phyloP scores from a whole-genome alignment of 2,888 invertebrate species.

The Heliconius sara region DNA sequence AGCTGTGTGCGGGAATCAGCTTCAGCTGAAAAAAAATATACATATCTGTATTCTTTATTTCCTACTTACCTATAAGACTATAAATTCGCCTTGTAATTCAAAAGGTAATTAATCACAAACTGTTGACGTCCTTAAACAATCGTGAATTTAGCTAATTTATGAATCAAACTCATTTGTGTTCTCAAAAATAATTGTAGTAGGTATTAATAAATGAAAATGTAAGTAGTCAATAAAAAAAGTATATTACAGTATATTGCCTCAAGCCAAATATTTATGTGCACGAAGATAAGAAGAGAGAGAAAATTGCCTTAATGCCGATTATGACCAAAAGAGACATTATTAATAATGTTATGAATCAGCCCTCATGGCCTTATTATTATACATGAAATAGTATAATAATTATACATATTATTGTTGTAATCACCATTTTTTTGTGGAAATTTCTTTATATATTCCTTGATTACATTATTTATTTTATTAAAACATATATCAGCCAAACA shows the following conservation, averaged over 20 bases:
- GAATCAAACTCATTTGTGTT: slow-evolving; percentile 30
- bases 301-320: slow-evolving; percentile 36
- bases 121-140: slow-evolving; percentile 9
- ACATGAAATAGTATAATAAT: not conserved
- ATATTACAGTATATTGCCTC: slow-evolving; percentile 14
- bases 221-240: slow-evolving; percentile 25
- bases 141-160: slow-evolving; percentile 23
- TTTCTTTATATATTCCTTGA: not conserved
- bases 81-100: not conserved
- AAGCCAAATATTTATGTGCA: slow-evolving; percentile 33
- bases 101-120: not conserved
- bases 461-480: too few species aligned
- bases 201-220: slow-evolving; percentile 32
- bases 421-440: not conserved
- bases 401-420: not conserved
- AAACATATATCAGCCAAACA: not conserved
- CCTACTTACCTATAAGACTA: not conserved
- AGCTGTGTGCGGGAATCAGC: too few species aligned
- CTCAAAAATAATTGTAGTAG: slow-evolving; percentile 28
- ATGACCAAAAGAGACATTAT: slow-evolving; percentile 48
- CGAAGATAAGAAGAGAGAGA: slow-evolving; percentile 17
- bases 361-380: slow-evolving; percentile 22
- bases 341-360: slow-evolving; percentile 56
- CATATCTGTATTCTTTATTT: not conserved
- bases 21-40: not conserved